phyloP scores from a whole-genome alignment of 2,888 invertebrate species.

The Lomographa bimaculata region DNA sequence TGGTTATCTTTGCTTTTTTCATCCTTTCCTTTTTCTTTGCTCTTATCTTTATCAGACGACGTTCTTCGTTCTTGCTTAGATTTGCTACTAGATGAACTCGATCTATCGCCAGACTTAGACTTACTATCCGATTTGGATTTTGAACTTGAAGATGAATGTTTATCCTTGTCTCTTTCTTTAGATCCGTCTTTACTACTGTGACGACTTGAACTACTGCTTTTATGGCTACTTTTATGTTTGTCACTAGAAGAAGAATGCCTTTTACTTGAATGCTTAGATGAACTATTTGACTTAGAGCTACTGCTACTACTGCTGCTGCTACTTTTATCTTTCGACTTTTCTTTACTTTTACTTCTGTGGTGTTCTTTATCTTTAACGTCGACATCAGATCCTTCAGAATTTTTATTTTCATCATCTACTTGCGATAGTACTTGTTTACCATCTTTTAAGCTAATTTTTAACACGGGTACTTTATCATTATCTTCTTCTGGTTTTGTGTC shows the following conservation, averaged over 20 bases:
- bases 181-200: conserved; percentile 66
- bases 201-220: conserved; percentile 62
- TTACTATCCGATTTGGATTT: conserved; percentile 68
- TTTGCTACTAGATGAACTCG: conserved; percentile 58
- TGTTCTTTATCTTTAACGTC: conserved; percentile 65
- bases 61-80: conserved; percentile 58
- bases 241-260: conserved; percentile 68
- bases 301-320: conserved; percentile 27
- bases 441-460: conserved; percentile 88
- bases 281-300: conserved; percentile 48
- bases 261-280: conserved; percentile 71
- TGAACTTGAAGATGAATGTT: conserved; percentile 59
- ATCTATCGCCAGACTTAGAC: conserved; percentile 53
- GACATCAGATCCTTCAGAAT: conserved; percentile 55
- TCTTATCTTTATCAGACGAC: conserved; percentile 56
- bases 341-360: conserved; percentile 63
- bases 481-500: conserved; percentile 30
- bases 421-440: conserved; percentile 88
- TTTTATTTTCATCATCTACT: conserved; percentile 70
- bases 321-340: conserved; percentile 75
- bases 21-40: conserved; percentile 51
- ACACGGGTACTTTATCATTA: conserved; percentile 52
- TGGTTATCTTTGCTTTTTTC: conserved; percentile 50
- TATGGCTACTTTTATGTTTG: conserved; percentile 61
- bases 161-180: conserved; percentile 43